These are phyloP conservation scores for Empidonax alnorum DNA, from an alignment of 2,113 vertebrate genomes.

Conservation along the genomic window DNA sequence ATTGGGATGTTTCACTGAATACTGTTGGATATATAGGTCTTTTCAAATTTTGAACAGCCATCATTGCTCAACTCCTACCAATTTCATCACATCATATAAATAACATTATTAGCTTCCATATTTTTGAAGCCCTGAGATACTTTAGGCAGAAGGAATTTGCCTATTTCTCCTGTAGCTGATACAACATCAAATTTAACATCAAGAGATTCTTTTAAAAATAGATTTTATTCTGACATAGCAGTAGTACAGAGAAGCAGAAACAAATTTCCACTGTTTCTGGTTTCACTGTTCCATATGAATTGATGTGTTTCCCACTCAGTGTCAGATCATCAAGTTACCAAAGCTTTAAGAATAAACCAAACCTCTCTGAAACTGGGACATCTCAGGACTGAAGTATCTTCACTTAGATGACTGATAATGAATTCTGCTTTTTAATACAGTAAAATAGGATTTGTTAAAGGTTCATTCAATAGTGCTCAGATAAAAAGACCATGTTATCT, in stretches of 20 bases:
- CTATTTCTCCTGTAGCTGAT: not conserved
- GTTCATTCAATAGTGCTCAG: not conserved
- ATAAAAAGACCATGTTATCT: not conserved
- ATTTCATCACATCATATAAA: not conserved
- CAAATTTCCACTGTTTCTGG: not conserved
- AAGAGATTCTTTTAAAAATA: not conserved
- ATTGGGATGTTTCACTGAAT: not conserved
- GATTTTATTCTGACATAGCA: not conserved
- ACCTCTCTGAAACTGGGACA: not conserved
- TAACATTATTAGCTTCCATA: not conserved
- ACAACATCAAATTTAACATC: not conserved
- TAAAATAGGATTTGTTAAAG: not conserved
- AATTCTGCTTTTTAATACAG: not conserved
- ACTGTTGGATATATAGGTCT: not conserved
- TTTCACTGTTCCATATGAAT: not conserved
- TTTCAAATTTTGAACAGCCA: not conserved
- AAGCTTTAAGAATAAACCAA: not conserved
- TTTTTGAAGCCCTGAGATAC: not conserved
- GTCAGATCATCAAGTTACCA: not conserved
- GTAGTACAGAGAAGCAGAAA: not conserved
- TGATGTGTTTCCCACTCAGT: not conserved
- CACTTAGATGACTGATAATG: not conserved
- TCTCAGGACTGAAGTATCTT: not conserved
- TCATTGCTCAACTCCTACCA: not conserved
- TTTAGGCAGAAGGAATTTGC: not conserved